phyloP scores from a whole-genome alignment of 2,113 vertebrate genomes.

The Xenotilapia leptura region DNA sequence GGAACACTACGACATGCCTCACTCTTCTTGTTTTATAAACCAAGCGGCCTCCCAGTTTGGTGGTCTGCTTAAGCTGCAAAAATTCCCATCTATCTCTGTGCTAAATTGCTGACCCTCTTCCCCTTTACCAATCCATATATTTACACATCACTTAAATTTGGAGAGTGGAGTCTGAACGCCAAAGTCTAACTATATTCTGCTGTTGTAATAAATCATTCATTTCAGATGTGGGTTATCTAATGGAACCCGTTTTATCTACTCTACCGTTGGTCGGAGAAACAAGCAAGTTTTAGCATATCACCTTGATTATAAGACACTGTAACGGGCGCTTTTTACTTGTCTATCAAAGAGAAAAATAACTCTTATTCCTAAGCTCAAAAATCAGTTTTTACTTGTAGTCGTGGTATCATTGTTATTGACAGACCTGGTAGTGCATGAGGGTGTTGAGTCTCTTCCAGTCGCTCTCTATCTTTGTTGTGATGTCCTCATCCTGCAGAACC shows the following conservation, averaged over 20 bases:
- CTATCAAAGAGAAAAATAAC: background rate
- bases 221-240: background rate
- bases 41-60: background rate
- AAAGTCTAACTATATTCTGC: background rate
- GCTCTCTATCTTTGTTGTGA: conserved; percentile 92
- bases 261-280: background rate
- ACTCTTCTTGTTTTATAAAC: background rate
- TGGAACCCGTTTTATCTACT: background rate
- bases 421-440: conserved; percentile 88
- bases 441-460: conserved; percentile 94
- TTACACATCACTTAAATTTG: background rate
- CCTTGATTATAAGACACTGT: background rate
- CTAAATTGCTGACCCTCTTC: background rate
- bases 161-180: background rate
- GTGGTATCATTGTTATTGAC: background rate
- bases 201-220: background rate
- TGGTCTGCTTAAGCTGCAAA: background rate
- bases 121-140: background rate
- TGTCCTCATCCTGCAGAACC: conserved; percentile 91
- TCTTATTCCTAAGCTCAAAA: background rate
- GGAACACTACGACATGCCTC: background rate
- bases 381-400: background rate
- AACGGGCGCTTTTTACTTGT: too few relatives aligned
- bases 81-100: background rate
- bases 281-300: background rate